Conservation (phyloP, 2,113 vertebrate genomes). For the Tachycineta bicolor region DNA sequence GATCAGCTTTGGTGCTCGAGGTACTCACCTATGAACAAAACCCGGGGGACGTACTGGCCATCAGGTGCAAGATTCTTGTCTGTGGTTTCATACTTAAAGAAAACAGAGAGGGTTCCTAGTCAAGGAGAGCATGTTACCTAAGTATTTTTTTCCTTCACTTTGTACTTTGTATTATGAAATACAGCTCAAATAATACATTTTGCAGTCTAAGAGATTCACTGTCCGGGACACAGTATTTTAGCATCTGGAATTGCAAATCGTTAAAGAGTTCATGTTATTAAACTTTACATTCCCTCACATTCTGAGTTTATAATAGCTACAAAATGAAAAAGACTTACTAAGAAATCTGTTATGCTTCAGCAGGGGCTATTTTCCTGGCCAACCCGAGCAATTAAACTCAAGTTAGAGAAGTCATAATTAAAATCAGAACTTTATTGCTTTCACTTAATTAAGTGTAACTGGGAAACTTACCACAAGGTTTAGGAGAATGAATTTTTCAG, state of each 20-base stretch:
- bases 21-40: slow-evolving; percentile 93
- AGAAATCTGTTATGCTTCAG: background rate
- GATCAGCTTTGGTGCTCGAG: background rate
- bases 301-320: background rate
- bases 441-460: background rate
- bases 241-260: background rate
- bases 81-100: slow-evolving; percentile 90
- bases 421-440: background rate
- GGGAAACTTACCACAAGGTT: slow-evolving; percentile 88
- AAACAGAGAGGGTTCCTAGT: slow-evolving; percentile 6
- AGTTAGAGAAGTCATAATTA: background rate
- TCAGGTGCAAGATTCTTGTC: slow-evolving; percentile 95
- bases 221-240: background rate
- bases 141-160: background rate
- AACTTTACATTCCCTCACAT: background rate
- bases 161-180: background rate
- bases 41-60: slow-evolving; percentile 92
- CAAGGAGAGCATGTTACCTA: background rate
- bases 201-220: background rate
- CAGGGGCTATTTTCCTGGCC: background rate
- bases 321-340: background rate
- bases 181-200: background rate
- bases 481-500: slow-evolving; percentile 88
- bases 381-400: background rate
- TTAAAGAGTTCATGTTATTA: background rate